Conservation (phyloP, 1,140 invertebrate species). For the Pseudomyrmex sp. region DNA sequence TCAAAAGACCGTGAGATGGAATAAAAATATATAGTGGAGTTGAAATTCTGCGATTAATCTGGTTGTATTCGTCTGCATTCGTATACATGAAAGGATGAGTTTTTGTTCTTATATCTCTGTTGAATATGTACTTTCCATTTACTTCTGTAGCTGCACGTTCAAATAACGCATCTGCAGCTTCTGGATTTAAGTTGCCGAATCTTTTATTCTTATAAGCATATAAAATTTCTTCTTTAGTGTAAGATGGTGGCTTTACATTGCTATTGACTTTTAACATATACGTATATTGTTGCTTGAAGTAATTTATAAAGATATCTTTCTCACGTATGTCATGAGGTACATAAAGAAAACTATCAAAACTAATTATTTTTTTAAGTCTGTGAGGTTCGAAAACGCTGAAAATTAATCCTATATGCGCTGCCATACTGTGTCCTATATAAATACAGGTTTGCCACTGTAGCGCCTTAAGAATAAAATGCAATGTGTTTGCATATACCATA, state of each 20-base stretch:
- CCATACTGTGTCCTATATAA: conserved; percentile 87
- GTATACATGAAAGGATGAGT: conserved; percentile 48
- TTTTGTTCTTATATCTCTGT: conserved; percentile 79
- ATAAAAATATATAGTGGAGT: conserved; percentile 77
- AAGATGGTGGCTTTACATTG: conserved; percentile 76
- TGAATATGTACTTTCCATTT: conserved; percentile 77
- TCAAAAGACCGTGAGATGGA: conserved; percentile 62
- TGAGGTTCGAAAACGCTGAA: conserved; percentile 85
- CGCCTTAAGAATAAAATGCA: conserved; percentile 85
- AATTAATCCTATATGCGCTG: conserved; percentile 83
- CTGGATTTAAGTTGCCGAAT: conserved; percentile 76
- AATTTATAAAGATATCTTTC: not conserved
- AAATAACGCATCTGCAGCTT: conserved; percentile 85
- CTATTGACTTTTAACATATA: conserved; percentile 64
- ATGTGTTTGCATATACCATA: conserved; percentile 83
- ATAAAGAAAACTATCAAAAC: conserved; percentile 85
- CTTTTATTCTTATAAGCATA: conserved; percentile 80
- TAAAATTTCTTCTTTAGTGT: conserved; percentile 85
- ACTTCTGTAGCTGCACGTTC: conserved; percentile 81
- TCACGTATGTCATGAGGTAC: not conserved
- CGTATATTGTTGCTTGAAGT: not conserved
- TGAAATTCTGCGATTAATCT: conserved; percentile 63
- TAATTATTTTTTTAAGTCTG: conserved; percentile 84
- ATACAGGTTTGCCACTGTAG: conserved; percentile 86
- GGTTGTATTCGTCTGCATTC: conserved; percentile 49